phyloP scores from a whole-genome alignment of 2,113 vertebrate species.

The Ovibos moschatus region DNA sequence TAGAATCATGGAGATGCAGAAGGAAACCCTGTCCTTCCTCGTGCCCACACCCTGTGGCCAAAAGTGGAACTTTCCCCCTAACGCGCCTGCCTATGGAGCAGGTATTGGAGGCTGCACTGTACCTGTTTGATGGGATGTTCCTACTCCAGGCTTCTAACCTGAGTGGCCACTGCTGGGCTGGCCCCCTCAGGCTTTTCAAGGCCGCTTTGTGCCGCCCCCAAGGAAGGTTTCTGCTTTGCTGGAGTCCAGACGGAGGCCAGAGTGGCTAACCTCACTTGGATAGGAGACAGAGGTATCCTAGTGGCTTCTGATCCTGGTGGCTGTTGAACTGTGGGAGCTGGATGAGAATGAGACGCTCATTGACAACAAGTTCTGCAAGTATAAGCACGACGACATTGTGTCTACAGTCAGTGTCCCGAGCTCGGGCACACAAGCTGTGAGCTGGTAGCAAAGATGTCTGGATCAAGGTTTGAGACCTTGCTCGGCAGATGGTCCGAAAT shows the following conservation, averaged over 20 bases:
- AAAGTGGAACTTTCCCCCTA: background rate
- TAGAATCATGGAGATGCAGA: background rate
- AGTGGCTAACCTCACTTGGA: background rate
- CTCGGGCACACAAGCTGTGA: background rate
- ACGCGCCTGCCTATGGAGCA: background rate
- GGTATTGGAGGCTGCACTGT: background rate
- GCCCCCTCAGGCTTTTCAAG: background rate
- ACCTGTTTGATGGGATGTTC: background rate
- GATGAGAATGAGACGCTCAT: background rate
- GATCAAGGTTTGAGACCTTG: background rate
- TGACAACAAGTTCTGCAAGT: background rate
- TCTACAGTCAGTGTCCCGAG: background rate
- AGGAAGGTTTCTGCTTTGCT: background rate
- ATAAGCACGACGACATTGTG: background rate
- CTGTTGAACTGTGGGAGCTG: background rate
- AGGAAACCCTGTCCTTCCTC: background rate
- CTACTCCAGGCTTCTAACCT: background rate
- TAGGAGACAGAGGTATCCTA: background rate
- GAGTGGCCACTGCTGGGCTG: background rate
- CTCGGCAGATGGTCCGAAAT: background rate
- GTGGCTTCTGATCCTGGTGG: background rate
- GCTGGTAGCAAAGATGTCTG: background rate
- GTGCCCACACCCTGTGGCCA: background rate
- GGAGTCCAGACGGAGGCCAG: background rate
- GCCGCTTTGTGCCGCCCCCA: accelerated